These are phyloP conservation scores for Apocrypta bakeri DNA, from an alignment of 1,140 invertebrate species.

Conservation along the genomic window DNA sequence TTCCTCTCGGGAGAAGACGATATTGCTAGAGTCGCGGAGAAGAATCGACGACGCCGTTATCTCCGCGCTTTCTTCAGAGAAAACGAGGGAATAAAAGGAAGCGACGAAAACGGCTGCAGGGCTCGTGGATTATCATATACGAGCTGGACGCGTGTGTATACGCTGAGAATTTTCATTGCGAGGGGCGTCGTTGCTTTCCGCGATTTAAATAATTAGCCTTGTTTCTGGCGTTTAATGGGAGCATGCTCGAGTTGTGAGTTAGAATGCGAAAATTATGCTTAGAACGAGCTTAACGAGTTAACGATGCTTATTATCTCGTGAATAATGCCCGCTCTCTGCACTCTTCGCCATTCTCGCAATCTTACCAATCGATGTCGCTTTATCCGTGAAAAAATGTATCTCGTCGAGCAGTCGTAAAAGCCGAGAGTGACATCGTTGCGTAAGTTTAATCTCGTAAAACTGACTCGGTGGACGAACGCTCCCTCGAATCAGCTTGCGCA, in stretches of 20 bases:
- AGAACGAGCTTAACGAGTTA: too few species aligned
- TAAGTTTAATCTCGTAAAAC: neutral
- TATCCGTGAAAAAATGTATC: neutral
- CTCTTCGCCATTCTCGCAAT: too few species aligned
- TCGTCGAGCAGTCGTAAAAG: neutral
- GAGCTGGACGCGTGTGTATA: neutral
- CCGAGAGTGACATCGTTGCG: too few species aligned
- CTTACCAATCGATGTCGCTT: neutral
- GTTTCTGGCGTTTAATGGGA: neutral
- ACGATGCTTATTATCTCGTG: too few species aligned
- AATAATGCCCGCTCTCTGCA: neutral
- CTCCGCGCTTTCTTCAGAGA: neutral
- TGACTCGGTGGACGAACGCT: neutral
- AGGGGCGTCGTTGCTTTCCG: neutral
- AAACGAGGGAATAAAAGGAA: constrained; percentile 6
- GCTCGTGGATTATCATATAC: neutral
- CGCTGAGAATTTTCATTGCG: neutral
- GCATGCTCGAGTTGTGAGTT: neutral
- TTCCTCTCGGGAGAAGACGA: neutral
- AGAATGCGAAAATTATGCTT: neutral
- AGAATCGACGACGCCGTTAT: neutral
- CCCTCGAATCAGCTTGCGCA: neutral
- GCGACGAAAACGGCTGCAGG: neutral
- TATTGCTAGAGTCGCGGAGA: constrained; percentile 20
- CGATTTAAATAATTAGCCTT: neutral